Base-by-base conservation (phyloP, 2,797 vertebrate genomes). In the Anableps anableps region DNA sequence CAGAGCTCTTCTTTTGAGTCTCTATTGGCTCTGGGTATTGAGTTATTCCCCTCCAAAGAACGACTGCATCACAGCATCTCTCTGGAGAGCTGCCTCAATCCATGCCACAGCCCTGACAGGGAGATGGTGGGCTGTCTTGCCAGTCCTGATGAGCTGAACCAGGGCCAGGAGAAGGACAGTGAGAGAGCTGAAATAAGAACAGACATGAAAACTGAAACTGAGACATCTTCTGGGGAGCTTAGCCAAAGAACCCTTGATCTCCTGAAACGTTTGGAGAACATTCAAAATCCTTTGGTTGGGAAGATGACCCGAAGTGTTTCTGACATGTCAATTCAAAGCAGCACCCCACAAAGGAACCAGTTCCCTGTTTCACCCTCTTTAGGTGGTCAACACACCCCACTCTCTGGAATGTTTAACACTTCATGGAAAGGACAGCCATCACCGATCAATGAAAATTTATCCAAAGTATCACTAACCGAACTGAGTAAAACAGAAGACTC, bases 161-260 rank as follows among this genome's bases (percentile, higher is more conserved):
- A 93, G 79, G 93, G 94, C 73, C 89, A 92, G 92, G 85, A 93
- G 94, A 74, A 95, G 95, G 89, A 88, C 93, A 91, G 70, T 93
- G 89, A 95, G 85, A 91, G 92, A 93, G 80, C 94, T 90, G 68
- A 75, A 58, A 83, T 95, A 75, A 95, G 4, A 38, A 14, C 51
- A 91, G 94, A 75, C 92, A 96, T 64, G 41, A 36, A 41, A 1
- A 8, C 1, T 8, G 76, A 73, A 7, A 16, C 21, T 4, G 88
- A 87, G 1, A 36, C 72, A 0, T 83, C 89, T 6, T 96, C 97
- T 4, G 98, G 97, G 77, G 97, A 99, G 88, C 96, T 99, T 80
- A 99, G 98, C 91, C 96, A 97, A 84, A 97, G 98, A 88, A 99
- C 98, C 41, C 94, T 99, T n/a, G 98, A 99, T 81, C 97, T 99